phyloP scores from a whole-genome alignment of 2,113 vertebrate genomes.

The Pelecanus crispus region DNA sequence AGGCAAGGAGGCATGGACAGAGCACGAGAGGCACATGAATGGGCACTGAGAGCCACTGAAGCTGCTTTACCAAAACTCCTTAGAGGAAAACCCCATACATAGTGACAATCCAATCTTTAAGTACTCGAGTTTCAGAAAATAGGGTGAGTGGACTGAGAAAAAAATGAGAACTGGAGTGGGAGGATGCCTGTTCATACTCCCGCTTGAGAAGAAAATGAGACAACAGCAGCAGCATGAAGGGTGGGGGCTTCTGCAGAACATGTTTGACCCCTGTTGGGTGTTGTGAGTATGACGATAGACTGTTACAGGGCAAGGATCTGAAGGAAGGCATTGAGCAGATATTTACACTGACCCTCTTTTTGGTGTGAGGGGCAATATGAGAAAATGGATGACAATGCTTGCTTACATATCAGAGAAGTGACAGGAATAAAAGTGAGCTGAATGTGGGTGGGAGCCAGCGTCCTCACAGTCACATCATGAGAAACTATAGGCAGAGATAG shows the following conservation, averaged over 20 bases:
- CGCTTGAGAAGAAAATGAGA: background rate
- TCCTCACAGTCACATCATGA: background rate
- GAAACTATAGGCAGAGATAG: background rate
- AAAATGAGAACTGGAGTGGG: background rate
- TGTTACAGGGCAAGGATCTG: background rate
- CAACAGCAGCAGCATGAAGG: background rate
- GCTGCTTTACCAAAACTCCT: background rate
- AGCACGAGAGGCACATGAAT: background rate
- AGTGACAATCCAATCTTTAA: background rate
- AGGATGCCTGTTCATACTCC: background rate
- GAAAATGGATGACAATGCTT: background rate
- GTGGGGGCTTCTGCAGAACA: background rate
- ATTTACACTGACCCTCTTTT: background rate
- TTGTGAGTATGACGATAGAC: background rate
- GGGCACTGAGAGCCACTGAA: background rate
- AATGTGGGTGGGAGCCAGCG: background rate
- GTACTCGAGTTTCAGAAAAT: background rate
- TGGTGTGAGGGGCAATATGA: background rate
- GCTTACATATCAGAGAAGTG: background rate
- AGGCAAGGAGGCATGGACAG: background rate
- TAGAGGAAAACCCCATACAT: background rate
- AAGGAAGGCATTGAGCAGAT: background rate
- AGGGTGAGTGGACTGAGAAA: background rate
- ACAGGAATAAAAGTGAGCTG: conserved; percentile 9
- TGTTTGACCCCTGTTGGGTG: background rate